Percentiles rank a stretch among this genome's conserved stretches.
phyloP scores from a whole-genome alignment of 2,113 vertebrate genomes.

The Hemicordylus capensis region DNA sequence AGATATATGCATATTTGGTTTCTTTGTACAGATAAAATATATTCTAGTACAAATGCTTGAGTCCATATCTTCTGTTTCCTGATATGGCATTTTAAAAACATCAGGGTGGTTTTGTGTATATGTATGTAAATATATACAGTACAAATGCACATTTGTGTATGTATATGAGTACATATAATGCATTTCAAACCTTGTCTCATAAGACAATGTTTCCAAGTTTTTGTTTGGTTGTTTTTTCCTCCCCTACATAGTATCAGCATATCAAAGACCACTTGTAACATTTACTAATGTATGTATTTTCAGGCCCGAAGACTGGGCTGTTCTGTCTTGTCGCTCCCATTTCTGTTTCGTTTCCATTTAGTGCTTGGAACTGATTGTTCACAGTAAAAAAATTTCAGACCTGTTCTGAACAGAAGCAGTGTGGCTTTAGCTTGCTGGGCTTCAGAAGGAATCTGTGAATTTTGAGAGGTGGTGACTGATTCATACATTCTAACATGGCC shows the following conservation, averaged over 20 bases:
- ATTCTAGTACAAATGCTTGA: slow-evolving; percentile 75
- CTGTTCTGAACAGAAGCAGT: slow-evolving; percentile 9
- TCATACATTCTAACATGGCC: neutral
- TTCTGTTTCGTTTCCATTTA: slow-evolving; percentile 43
- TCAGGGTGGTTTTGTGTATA: slow-evolving; percentile 82
- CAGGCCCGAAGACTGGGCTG: neutral
- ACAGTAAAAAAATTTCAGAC: neutral
- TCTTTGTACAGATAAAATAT: slow-evolving; percentile 74
- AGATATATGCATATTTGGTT: slow-evolving; percentile 76
- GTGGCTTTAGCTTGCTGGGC: neutral
- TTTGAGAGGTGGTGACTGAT: neutral
- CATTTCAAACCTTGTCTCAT: slow-evolving; percentile 67
- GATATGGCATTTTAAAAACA: slow-evolving; percentile 79
- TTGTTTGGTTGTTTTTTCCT: slow-evolving; percentile 56
- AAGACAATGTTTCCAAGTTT: slow-evolving; percentile 49
- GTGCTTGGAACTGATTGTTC: slow-evolving; percentile 19
- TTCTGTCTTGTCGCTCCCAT: neutral
- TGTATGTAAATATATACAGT: slow-evolving; percentile 79
- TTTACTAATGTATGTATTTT: slow-evolving; percentile 35
- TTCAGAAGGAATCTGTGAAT: slow-evolving; percentile 47
- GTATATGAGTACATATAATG: slow-evolving; percentile 73
- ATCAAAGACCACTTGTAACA: slow-evolving; percentile 44
- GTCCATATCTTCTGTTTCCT: slow-evolving; percentile 74
- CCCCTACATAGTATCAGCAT: slow-evolving; percentile 14
- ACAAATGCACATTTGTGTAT: slow-evolving; percentile 68